A percentile compares a stretch with the other conserved stretches of the same genome.
Conservation (phyloP, 2,113 vertebrate species). For the Pholis gunnellus region DNA sequence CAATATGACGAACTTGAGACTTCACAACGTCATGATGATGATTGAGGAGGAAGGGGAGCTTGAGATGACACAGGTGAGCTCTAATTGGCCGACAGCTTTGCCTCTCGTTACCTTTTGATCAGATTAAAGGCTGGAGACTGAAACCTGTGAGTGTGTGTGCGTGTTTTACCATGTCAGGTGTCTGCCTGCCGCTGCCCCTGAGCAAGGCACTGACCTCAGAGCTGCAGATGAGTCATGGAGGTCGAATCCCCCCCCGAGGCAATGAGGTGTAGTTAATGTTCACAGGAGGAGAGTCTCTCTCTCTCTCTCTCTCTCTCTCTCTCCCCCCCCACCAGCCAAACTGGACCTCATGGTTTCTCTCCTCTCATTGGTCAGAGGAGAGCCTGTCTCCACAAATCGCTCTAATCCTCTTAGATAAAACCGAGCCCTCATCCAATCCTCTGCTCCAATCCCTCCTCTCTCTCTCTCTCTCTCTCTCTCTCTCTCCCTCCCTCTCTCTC, state of each 20-base stretch:
- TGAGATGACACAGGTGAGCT: neutral
- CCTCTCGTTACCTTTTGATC: constrained; percentile 44
- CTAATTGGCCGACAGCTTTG: constrained; percentile 24
- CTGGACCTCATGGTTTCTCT: constrained; percentile 43
- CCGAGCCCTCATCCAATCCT: constrained; percentile 79
- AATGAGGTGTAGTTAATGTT: neutral
- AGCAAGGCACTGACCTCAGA: constrained; percentile 4
- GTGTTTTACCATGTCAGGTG: neutral
- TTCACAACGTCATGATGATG: too few species aligned
- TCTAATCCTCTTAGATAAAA: constrained; percentile 90
- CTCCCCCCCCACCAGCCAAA: constrained; percentile 50
- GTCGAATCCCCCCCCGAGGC: too few species aligned
- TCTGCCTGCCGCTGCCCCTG: neutral
- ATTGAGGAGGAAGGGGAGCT: neutral
- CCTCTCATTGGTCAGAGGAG: constrained; percentile 68
- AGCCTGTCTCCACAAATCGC: constrained; percentile 86
- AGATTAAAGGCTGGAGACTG: constrained; percentile 27
- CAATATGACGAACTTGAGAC: too few species aligned
- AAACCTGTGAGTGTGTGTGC: neutral
- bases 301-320: constrained; percentile 15
- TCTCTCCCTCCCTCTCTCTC: constrained; percentile 49
- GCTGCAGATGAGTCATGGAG: too few species aligned
- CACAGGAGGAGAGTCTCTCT: neutral
- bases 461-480: constrained; percentile 12
- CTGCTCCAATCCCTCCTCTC: constrained; percentile 63